These are phyloP conservation scores for Rhynchomys soricoides DNA, from an alignment of 2,113 vertebrate species.

Conservation along the genomic window DNA sequence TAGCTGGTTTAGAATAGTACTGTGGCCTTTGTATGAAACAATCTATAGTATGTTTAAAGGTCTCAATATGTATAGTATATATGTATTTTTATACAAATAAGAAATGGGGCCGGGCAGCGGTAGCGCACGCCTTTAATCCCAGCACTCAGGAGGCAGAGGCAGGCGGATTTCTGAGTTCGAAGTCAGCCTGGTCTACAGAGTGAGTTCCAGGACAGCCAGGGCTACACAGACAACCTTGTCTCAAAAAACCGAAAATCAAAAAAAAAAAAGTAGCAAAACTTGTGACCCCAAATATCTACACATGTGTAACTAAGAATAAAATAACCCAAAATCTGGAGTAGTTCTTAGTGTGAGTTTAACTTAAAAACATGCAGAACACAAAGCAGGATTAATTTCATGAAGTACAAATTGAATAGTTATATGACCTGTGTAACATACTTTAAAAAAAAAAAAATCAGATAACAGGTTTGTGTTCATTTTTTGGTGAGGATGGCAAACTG, in stretches of 20 bases:
- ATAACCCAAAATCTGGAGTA: background rate
- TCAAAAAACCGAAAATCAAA: too few relatives aligned
- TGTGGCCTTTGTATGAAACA: background rate
- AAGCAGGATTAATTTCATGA: background rate
- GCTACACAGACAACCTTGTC: too few relatives aligned
- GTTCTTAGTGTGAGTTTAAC: background rate
- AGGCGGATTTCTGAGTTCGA: too few relatives aligned
- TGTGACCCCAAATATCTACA: background rate
- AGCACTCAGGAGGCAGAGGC: too few relatives aligned
- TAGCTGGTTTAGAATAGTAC: background rate
- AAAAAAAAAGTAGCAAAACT: too few relatives aligned
- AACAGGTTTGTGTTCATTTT: background rate
- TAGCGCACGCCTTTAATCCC: too few relatives aligned
- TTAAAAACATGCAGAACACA: background rate
- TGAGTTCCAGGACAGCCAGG: too few relatives aligned
- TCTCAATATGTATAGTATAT: background rate
- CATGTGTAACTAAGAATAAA: background rate
- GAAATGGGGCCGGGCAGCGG: too few relatives aligned
- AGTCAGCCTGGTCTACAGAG: too few relatives aligned
- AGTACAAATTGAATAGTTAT: background rate
- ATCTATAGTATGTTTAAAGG: conserved; percentile 25
- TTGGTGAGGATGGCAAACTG: conserved; percentile 29
- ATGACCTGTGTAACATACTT: background rate
- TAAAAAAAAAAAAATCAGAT: background rate
- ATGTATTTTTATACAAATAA: conserved; percentile 28